phyloP scores from a whole-genome alignment of 2,888 invertebrate genomes.

The Ophion costatus region DNA sequence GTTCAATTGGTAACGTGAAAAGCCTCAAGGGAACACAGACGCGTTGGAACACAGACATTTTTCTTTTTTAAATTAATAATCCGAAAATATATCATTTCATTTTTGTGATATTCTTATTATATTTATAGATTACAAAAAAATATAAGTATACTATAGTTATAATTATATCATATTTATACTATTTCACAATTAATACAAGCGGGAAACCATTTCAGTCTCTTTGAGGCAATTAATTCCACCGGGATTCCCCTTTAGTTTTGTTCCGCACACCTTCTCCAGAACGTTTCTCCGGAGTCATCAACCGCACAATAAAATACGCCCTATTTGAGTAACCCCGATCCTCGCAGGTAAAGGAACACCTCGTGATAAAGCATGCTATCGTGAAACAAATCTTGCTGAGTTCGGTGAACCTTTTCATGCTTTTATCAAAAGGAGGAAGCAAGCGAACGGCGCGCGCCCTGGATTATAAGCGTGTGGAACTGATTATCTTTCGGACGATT shows the following conservation, averaged over 20 bases:
- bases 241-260: background rate
- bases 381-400: constrained; percentile 9
- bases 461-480: background rate
- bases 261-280: background rate
- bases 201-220: background rate
- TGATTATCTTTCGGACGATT: background rate
- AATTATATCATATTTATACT: no score
- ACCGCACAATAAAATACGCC: constrained; percentile 1
- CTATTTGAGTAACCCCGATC: background rate
- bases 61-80: no score
- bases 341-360: background rate
- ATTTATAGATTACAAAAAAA: no score
- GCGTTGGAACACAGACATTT: no score
- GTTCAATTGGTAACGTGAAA: no score
- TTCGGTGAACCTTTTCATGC: constrained; percentile 21
- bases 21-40: no score
- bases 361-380: constrained; percentile 15
- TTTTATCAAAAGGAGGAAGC: constrained; percentile 1
- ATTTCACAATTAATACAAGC: no score
- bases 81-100: no score
- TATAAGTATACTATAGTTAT: no score
- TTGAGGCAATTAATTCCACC: background rate
- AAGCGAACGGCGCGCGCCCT: background rate
- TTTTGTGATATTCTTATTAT: no score
- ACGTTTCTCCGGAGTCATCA: background rate